Conservation (phyloP, 2,113 vertebrate species). For the Corydoras sp. region DNA sequence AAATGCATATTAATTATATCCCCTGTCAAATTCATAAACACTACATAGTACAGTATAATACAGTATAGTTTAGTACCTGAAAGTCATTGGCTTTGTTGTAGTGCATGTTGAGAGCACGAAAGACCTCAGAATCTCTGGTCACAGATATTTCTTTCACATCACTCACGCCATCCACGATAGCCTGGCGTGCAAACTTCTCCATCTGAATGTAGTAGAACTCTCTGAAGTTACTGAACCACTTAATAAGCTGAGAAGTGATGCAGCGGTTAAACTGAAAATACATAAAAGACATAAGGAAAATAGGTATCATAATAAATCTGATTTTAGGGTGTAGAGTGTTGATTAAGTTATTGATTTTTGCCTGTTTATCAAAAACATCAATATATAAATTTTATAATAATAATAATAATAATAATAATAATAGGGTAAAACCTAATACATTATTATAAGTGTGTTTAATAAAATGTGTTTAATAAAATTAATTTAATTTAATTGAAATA, state of each 20-base stretch:
- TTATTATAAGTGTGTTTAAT: no score
- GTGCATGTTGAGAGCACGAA: conserved; percentile 85
- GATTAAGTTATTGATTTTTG: no score
- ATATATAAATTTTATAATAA: no score
- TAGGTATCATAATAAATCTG: background rate
- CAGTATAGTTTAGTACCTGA: conserved; percentile 66
- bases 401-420: no score
- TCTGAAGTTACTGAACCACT: conserved; percentile 98
- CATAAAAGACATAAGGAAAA: background rate
- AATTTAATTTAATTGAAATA: no score
- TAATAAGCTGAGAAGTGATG: conserved; percentile 95
- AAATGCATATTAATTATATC: no score
- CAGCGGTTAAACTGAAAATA: conserved; percentile 88
- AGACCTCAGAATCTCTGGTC: conserved; percentile 83
- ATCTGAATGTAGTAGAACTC: conserved; percentile 99
- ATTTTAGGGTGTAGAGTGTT: background rate
- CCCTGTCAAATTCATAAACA: no score
- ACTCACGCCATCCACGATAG: conserved; percentile 74
- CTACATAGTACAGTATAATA: no score
- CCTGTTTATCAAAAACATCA: no score
- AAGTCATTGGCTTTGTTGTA: conserved; percentile 96
- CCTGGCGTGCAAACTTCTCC: conserved; percentile 93
- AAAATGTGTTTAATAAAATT: no score
- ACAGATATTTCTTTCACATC: conserved; percentile 74
- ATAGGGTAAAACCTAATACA: no score